These are phyloP conservation scores for Naso thynnoides DNA, from an alignment of 2,797 vertebrate species.

Conservation along the genomic window DNA sequence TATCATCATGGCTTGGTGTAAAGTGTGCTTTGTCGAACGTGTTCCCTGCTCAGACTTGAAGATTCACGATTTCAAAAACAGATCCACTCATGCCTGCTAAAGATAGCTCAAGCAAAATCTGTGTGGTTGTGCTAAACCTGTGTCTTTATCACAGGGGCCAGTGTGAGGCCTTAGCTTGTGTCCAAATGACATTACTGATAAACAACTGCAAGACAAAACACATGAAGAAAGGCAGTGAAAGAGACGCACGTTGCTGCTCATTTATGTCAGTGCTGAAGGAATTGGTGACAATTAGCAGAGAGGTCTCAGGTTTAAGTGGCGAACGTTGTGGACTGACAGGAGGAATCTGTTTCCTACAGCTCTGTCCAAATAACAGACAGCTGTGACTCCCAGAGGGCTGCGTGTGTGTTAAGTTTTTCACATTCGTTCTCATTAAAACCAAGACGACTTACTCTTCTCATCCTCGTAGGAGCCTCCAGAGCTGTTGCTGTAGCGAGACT, in stretches of 20 bases:
- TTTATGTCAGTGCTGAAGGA: background rate
- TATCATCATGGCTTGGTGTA: too few relatives aligned
- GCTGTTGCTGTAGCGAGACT: slow-evolving; percentile 99
- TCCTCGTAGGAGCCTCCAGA: slow-evolving; percentile 98
- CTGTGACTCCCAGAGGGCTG: slow-evolving; percentile 27
- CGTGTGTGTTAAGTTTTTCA: background rate
- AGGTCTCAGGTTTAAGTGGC: background rate
- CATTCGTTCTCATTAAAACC: slow-evolving; percentile 20
- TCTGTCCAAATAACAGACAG: slow-evolving; percentile 20
- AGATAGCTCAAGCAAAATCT: slow-evolving; percentile 23
- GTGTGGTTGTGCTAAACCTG: slow-evolving; percentile 14
- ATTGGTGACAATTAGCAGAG: slow-evolving; percentile 14
- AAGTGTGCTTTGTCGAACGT: too few relatives aligned
- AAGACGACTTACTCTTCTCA: slow-evolving; percentile 92
- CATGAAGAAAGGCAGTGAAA: background rate
- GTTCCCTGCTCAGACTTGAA: too few relatives aligned
- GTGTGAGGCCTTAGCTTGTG: background rate
- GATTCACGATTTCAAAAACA: too few relatives aligned
- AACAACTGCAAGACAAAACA: background rate
- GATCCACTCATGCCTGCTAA: slow-evolving; percentile 26
- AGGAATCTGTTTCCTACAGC: slow-evolving; percentile 42
- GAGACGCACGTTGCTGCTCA: background rate
- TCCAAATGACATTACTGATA: slow-evolving; percentile 18
- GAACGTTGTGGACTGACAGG: slow-evolving; percentile 15
- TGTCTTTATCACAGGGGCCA: slow-evolving; percentile 16